Evolutionary conservation across 2,888 invertebrate species (phyloP).

Genomic region (Ptychoptera contaminata): DNA sequence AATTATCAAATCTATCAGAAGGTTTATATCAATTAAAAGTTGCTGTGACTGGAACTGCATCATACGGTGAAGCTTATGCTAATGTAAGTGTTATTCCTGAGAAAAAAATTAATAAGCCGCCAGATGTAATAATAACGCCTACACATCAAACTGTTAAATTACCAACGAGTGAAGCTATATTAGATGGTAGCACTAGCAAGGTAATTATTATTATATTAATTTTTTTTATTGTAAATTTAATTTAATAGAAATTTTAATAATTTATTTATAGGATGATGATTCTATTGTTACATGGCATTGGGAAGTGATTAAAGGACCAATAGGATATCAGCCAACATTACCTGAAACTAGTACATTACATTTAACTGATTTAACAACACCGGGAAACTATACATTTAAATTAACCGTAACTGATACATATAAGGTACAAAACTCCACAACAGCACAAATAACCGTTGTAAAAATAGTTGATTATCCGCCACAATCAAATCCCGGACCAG

Average conservation of each 20-base stretch:
- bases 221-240: too few relatives aligned
- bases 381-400: constrained; percentile 82
- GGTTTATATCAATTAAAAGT: constrained; percentile 80
- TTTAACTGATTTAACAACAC: constrained; percentile 63
- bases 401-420: constrained; percentile 85
- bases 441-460: constrained; percentile 76
- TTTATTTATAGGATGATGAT: constrained; percentile 48
- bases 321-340: constrained; percentile 66
- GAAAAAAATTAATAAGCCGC: constrained; percentile 66
- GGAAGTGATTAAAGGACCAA: constrained; percentile 80
- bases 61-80: constrained; percentile 67
- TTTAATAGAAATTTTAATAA: neutral
- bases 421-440: constrained; percentile 68
- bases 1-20: constrained; percentile 67
- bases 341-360: constrained; percentile 70
- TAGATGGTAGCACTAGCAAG: constrained; percentile 69
- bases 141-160: constrained; percentile 71
- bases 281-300: constrained; percentile 79
- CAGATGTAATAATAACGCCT: constrained; percentile 74
- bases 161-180: constrained; percentile 76
- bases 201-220: constrained; percentile 16
- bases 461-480: constrained; percentile 91
- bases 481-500: constrained; percentile 83
- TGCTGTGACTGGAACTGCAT: constrained; percentile 61
- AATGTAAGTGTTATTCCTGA: constrained; percentile 83